Conservation (phyloP, 2,888 invertebrate genomes). For the Chrysolina oricalcia region DNA sequence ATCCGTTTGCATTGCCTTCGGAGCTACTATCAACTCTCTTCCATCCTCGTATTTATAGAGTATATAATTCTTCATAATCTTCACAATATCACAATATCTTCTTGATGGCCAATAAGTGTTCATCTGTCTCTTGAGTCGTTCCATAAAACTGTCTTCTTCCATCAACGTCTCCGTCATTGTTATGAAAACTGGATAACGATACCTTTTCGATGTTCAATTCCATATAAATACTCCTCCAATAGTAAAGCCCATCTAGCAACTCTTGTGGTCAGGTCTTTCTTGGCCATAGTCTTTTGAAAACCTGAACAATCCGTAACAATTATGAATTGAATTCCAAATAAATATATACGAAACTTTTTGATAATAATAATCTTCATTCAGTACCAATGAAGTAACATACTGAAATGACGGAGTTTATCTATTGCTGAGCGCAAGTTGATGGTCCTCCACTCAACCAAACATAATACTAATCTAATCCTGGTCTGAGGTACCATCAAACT, state of each 20-base stretch:
- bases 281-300: conserved; percentile 62
- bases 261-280: conserved; percentile 58
- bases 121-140: conserved; percentile 52
- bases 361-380: no score
- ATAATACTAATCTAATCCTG: no score
- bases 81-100: conserved; percentile 45
- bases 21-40: conserved; percentile 57
- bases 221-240: conserved; percentile 60
- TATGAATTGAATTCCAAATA: conserved; percentile 61
- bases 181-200: conserved; percentile 47
- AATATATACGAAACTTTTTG: conserved; percentile 63
- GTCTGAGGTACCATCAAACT: no score
- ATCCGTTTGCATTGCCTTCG: conserved; percentile 63
- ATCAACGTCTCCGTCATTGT: neutral
- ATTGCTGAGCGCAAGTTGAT: no score
- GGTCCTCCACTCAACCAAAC: no score
- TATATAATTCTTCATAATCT: conserved; percentile 49
- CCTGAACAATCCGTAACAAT: conserved; percentile 64
- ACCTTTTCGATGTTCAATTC: conserved; percentile 59
- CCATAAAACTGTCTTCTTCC: conserved; percentile 39
- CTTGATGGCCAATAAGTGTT: conserved; percentile 50
- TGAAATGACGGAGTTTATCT: no score
- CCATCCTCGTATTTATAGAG: conserved; percentile 55
- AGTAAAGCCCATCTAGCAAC: conserved; percentile 63
- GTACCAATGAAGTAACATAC: no score